Conservation (phyloP, 2,888 invertebrate species). For the Geophilus truncorum region DNA sequence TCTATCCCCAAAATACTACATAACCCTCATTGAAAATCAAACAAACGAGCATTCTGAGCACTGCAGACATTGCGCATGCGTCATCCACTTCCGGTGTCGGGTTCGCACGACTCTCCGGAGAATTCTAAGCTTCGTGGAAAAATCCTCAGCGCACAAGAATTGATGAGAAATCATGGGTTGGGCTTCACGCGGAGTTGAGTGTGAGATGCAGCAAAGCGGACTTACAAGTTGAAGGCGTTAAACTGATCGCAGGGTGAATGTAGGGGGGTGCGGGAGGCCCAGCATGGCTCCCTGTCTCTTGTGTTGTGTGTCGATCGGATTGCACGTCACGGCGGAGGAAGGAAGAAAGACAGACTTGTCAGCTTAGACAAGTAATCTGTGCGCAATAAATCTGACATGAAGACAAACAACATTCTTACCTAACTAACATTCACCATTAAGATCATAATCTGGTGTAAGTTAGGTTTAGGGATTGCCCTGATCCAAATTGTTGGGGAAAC, state of each 20-base stretch:
- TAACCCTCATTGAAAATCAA: not conserved
- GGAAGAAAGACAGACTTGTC: not conserved
- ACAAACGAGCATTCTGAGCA: not conserved
- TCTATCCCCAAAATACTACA: not conserved
- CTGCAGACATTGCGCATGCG: not conserved
- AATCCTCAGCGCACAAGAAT: not conserved
- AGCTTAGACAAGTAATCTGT: not conserved
- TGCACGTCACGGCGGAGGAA: not conserved
- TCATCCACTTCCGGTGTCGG: not conserved
- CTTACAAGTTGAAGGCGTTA: not conserved
- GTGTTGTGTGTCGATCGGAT: not conserved
- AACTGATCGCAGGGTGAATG: not conserved
- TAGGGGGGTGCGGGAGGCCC: not conserved
- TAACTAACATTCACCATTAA: not conserved
- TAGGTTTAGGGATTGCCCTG: not conserved
- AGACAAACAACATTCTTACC: not conserved
- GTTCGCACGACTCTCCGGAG: not conserved
- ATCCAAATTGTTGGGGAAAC: not conserved
- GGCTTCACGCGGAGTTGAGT: not conserved
- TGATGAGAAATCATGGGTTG: not conserved
- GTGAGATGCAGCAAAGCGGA: not conserved
- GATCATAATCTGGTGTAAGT: not conserved
- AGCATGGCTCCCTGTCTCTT: too few species aligned
- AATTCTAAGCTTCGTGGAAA: not conserved
- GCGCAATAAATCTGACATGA: not conserved